phyloP scores from a whole-genome alignment of 35 echinoderm and acorn worm species.

The Heliocidaris erythrogramma region DNA sequence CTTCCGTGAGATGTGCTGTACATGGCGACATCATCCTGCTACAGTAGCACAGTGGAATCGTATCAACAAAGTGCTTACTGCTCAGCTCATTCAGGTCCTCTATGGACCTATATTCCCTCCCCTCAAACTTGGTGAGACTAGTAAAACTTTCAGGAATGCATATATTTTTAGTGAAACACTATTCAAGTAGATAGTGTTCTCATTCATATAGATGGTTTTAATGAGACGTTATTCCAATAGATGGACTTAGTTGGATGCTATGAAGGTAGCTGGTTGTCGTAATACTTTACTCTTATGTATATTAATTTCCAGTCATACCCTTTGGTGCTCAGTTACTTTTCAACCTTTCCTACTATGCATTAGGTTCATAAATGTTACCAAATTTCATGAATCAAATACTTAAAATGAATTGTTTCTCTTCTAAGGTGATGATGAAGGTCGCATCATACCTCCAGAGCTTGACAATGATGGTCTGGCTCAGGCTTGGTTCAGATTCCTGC shows the following conservation, averaged over 20 bases:
- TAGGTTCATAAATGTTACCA: background rate
- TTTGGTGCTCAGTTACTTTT: background rate
- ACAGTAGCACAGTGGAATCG: constrained; percentile 93
- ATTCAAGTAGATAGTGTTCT: too few relatives aligned
- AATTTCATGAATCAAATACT: constrained; percentile 7
- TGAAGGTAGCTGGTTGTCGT: background rate
- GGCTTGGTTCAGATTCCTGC: constrained; percentile 94
- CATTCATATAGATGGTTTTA: too few relatives aligned
- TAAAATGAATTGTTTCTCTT: background rate
- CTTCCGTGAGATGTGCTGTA: constrained; percentile 81
- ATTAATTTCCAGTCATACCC: background rate
- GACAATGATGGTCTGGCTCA: constrained; percentile 87
- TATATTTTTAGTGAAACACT: too few relatives aligned
- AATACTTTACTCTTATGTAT: background rate
- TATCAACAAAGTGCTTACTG: constrained; percentile 86
- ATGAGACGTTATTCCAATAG: too few relatives aligned
- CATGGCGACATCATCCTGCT: constrained; percentile 87
- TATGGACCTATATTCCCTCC: constrained; percentile 91
- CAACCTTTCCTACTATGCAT: background rate
- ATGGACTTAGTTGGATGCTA: too few relatives aligned
- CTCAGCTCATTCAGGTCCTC: constrained; percentile 74
- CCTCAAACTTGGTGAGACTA: constrained; percentile 77
- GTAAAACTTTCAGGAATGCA: background rate
- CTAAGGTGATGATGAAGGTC: constrained; percentile 75
- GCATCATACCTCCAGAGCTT: constrained; percentile 84